phyloP scores from a whole-genome alignment of 2,797 vertebrate genomes.

The Catharus ustulatus region DNA sequence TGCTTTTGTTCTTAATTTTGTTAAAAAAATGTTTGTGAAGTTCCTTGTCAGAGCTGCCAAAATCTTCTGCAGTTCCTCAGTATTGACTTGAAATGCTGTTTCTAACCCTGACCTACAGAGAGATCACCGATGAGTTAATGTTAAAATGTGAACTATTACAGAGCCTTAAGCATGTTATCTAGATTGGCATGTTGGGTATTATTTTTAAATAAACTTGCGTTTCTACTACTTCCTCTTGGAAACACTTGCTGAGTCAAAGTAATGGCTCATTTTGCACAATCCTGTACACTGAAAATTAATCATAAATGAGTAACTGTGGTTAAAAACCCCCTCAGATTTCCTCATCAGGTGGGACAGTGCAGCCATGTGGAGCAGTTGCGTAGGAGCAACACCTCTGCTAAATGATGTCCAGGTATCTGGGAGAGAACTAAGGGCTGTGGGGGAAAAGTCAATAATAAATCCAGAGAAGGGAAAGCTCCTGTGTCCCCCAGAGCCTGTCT shows the following conservation, averaged over 20 bases:
- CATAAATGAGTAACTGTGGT: background rate
- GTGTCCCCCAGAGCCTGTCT: background rate
- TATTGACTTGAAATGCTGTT: slow-evolving; percentile 35
- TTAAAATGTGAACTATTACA: slow-evolving; percentile 12
- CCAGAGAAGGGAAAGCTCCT: background rate
- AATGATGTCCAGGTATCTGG: background rate
- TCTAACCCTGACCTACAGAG: slow-evolving; percentile 67
- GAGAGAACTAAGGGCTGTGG: background rate
- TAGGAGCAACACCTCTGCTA: background rate
- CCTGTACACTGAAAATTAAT: background rate
- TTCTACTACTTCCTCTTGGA: slow-evolving; percentile 7
- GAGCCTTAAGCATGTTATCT: background rate
- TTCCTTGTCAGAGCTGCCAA: slow-evolving; percentile 20
- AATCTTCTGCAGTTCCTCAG: slow-evolving; percentile 60
- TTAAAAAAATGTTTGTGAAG: slow-evolving; percentile 67
- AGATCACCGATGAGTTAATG: background rate
- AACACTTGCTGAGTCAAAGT: background rate
- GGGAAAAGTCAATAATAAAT: background rate
- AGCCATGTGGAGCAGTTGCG: background rate
- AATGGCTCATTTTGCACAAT: slow-evolving; percentile 37
- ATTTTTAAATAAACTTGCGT: background rate
- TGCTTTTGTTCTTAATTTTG: slow-evolving; percentile 44
- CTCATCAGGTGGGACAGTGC: background rate
- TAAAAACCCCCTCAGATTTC: background rate
- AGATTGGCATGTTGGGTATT: background rate